A percentile compares a stretch with the other conserved stretches of the same genome.
Evolutionary conservation across 2,113 vertebrate genomes (phyloP).

Genomic region (Lampris incognitus): DNA sequence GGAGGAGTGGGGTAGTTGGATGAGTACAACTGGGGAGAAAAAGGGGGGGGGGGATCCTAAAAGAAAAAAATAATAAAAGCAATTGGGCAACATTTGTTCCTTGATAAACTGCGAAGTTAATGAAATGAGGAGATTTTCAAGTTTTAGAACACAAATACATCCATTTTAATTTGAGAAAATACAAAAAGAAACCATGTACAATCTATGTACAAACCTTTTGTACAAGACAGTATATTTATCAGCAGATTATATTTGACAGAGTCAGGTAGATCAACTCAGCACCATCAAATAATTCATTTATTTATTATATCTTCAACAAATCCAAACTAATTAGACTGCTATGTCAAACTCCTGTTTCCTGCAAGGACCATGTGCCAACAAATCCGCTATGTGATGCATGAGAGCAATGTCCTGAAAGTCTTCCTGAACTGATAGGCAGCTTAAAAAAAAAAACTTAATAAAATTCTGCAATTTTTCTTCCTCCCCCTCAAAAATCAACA

Average conservation of each 20-base stretch:
- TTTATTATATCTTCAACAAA: slow-evolving; percentile 75
- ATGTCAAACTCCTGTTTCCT: slow-evolving; percentile 86
- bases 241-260: slow-evolving; percentile 97
- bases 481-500: slow-evolving; percentile 40
- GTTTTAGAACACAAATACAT: slow-evolving; percentile 99
- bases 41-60: no score
- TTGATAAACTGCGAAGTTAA: slow-evolving; percentile 7
- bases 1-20: no score
- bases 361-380: slow-evolving; percentile 82
- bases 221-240: slow-evolving; percentile 99
- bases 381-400: slow-evolving; percentile 69
- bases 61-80: no score
- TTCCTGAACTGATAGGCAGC: slow-evolving; percentile 75
- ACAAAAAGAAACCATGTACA: slow-evolving; percentile 99
- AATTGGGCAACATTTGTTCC: no score
- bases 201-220: slow-evolving; percentile 99
- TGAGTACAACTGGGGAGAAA: no score
- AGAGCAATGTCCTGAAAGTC: slow-evolving; percentile 76
- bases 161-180: slow-evolving; percentile 99
- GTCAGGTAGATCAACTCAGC: slow-evolving; percentile 97
- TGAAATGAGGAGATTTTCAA: slow-evolving; percentile 41
- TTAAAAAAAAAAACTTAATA: slow-evolving; percentile 58
- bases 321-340: slow-evolving; percentile 86
- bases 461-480: slow-evolving; percentile 55
- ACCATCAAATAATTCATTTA: slow-evolving; percentile 89